Conservation (phyloP, 1,140 invertebrate genomes). For the Venustaconcha ellipsiformis region DNA sequence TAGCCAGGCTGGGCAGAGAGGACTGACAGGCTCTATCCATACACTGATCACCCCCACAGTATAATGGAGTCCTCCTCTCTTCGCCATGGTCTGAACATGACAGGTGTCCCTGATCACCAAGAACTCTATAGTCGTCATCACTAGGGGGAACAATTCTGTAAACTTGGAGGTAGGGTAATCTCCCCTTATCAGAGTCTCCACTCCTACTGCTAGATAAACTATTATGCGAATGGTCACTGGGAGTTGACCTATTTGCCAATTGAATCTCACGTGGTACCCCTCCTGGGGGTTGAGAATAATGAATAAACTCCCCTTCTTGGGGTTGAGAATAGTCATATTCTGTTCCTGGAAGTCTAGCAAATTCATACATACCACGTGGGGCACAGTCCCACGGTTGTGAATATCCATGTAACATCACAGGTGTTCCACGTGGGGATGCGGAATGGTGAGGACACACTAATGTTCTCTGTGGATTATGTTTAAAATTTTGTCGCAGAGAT, state of each 20-base stretch:
- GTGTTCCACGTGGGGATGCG: slow-evolving; percentile 13
- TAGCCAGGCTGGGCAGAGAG: slow-evolving; percentile 69
- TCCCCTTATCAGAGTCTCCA: too few relatives aligned
- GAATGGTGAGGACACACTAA: not conserved
- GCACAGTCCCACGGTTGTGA: slow-evolving; percentile 30
- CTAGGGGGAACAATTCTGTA: too few relatives aligned
- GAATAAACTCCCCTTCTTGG: slow-evolving; percentile 18
- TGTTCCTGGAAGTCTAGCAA: slow-evolving; percentile 21
- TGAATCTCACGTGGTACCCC: too few relatives aligned
- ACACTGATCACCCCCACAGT: slow-evolving; percentile 40
- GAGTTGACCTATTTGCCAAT: too few relatives aligned
- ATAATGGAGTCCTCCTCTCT: not conserved
- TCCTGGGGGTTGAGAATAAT: slow-evolving; percentile 1
- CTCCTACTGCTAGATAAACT: too few relatives aligned
- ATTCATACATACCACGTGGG: slow-evolving; percentile 23
- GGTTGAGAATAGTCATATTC: slow-evolving; percentile 30
- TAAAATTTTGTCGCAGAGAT: too few relatives aligned
- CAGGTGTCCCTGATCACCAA: too few relatives aligned
- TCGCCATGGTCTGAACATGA: too few relatives aligned
- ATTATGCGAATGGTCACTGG: too few relatives aligned
- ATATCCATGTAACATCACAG: slow-evolving; percentile 27
- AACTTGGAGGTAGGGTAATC: too few relatives aligned
- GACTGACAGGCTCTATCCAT: slow-evolving; percentile 70
- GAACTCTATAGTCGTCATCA: too few relatives aligned
- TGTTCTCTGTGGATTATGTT: too few relatives aligned